phyloP scores from a whole-genome alignment of 2,113 vertebrate species.

The Phyllostomus hastatus region DNA sequence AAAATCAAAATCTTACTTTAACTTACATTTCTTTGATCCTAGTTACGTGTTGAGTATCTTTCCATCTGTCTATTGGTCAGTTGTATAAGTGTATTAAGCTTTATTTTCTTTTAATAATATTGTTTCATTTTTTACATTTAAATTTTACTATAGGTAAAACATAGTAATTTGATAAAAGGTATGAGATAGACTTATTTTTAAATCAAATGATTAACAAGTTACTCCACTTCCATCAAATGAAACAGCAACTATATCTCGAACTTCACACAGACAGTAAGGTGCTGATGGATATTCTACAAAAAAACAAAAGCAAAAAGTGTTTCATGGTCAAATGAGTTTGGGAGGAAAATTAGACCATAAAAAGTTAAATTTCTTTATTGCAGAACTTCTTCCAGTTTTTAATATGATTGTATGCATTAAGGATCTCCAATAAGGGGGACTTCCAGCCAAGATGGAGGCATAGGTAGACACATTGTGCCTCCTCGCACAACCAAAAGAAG shows the following conservation, averaged over 20 bases:
- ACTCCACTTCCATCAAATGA: not conserved
- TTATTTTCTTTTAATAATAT: not conserved
- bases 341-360: not conserved
- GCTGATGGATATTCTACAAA: not conserved
- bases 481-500: no score
- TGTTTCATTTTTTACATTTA: constrained; percentile 17
- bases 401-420: no score
- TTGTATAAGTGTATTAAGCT: not conserved
- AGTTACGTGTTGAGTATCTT: not conserved
- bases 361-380: not conserved
- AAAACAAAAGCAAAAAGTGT: not conserved
- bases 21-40: not conserved
- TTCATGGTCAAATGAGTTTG: not conserved
- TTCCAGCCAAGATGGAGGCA: no score
- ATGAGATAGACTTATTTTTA: not conserved
- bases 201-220: not conserved
- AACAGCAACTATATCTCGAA: not conserved
- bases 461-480: no score
- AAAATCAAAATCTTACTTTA: constrained; percentile 9
- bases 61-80: not conserved
- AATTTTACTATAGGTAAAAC: not conserved
- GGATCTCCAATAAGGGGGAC: no score
- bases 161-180: not conserved
- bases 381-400: not conserved
- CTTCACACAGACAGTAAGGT: not conserved